Evolutionary conservation across 2,888 invertebrate species (phyloP), one percentile per base, ranked within the genome.

Genomic region (Epinotia brunnichana): DNA sequence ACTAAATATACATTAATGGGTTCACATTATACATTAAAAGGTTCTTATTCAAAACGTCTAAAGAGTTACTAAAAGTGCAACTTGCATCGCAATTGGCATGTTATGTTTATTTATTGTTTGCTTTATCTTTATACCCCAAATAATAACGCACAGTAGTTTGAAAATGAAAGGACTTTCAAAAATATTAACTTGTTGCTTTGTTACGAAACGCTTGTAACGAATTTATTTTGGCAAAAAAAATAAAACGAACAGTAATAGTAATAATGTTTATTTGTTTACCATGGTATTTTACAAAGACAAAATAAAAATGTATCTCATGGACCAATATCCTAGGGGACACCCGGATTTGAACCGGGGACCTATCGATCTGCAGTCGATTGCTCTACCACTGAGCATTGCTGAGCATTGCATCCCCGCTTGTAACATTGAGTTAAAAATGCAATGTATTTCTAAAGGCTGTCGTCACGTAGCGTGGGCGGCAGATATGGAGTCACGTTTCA

Each of bases 351-450:
- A 91, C 91, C 90, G 85, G 91, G 88, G 91, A 79, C 92, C 92
- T 90, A 90, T 90, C 91, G 92, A 92, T 91, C 91, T 92, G 91
- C 92, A 92, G 92, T 91, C 91, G 91, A 92, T 89, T 92, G 92
- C 92, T 92, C 92, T 91, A 79, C 91, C 91, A 89, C 89, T 89
- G 89, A 89, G 89, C 89, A n/a, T n/a, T n/a, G n/a, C n/a, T n/a
- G n/a, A n/a, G n/a, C n/a, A n/a, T n/a, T 89, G 89, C 88, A 89
- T 88, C 88, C 89, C 89, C 89, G 48, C 19, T 62, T 17, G 51
- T 5, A 3, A 0, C 2, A 3, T 0, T 0, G 0, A 0, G 35
- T 15, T 35, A 63, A 73, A 68, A 57, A 57, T 15, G 7, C 53
- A 10, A 29, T 10, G 39, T 10, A 51, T 62, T 64, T 66, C 39